Evolutionary conservation across 2,797 vertebrate species (phyloP), one percentile per base, ranked within the genome.

Genomic region (Lutjanus argentimaculatus): DNA sequence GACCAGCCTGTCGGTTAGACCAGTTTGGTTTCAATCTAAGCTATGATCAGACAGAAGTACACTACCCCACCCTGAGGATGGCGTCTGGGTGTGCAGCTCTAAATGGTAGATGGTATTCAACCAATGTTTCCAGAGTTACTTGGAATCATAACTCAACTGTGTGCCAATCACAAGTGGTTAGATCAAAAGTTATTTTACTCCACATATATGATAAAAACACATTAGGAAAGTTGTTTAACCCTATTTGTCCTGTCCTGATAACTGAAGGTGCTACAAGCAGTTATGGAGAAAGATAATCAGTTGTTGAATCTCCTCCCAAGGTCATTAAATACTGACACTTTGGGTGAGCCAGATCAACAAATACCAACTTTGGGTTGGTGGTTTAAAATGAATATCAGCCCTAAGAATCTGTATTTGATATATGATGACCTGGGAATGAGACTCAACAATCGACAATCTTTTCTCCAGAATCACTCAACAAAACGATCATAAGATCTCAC

Each of bases 21-120:
- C 45, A 66, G 68, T 74, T 79, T 53, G 48, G 36, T 76, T 68
- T 5, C n/a, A 72, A 19, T 82, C 85, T 77, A 15, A 89, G 36
- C 11, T 83, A 55, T 74, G 78, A 91, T 85, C 82, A 80, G 45
- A 57, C 42, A 63, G 43, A 66, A 17, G 10, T 11, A 22, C 36
- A 25, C 59, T 12, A 72, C 48, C 63, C 48, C 67, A 36, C 58
- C 55, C 61, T 0, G 6, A 58, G 55, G 49, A 61, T 25, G 30
- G 51, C 2, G 46, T 19, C 46, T 58, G 25, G 74, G 49, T 25
- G 78, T 84, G 76, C 1, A 7, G 9, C 36, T 49, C 2, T 71
- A 25, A 80, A 53, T 48, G 8, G 6, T 57, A 21, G 22, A 66
- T 76, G 21, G 7, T 56, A 75, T 78, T 74, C 16, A 51, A 49